Conservation (phyloP, 2,888 invertebrate species). For the Protodeltote pygarga region DNA sequence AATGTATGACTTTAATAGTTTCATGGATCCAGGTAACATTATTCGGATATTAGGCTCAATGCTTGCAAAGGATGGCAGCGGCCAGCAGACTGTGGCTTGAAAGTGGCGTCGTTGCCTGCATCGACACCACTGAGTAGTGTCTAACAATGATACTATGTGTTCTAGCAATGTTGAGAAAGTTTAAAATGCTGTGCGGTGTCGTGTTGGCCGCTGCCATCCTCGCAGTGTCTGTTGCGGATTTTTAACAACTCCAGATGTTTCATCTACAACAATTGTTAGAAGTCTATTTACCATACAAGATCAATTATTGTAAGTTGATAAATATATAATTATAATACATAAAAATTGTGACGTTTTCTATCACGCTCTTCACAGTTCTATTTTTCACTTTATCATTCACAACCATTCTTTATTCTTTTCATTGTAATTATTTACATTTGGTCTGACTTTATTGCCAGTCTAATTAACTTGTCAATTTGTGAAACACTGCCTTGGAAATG, state of each 20-base stretch:
- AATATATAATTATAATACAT: constrained; percentile 1
- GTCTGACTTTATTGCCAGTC: constrained; percentile 1
- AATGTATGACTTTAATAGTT: no score
- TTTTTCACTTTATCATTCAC: constrained; percentile 40
- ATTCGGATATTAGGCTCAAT: no score
- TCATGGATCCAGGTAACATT: no score
- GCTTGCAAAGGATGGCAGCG: no score
- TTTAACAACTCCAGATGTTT: background rate
- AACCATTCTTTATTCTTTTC: constrained; percentile 41
- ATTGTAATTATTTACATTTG: constrained; percentile 31
- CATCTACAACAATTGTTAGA: background rate
- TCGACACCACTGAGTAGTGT: no score
- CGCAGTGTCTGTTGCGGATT: no score
- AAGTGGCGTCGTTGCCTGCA: no score
- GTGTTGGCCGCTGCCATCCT: no score
- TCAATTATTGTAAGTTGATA: constrained; percentile 6
- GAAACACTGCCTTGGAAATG: constrained; percentile 35
- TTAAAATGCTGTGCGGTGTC: no score
- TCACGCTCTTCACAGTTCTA: constrained; percentile 14
- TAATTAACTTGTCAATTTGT: constrained; percentile 12
- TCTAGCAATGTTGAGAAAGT: no score
- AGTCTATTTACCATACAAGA: background rate
- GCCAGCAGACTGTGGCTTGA: no score
- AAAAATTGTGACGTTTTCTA: constrained; percentile 30
- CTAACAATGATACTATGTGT: no score